Conservation (phyloP, 2,797 vertebrate species). For the Diglossa cyanea region DNA sequence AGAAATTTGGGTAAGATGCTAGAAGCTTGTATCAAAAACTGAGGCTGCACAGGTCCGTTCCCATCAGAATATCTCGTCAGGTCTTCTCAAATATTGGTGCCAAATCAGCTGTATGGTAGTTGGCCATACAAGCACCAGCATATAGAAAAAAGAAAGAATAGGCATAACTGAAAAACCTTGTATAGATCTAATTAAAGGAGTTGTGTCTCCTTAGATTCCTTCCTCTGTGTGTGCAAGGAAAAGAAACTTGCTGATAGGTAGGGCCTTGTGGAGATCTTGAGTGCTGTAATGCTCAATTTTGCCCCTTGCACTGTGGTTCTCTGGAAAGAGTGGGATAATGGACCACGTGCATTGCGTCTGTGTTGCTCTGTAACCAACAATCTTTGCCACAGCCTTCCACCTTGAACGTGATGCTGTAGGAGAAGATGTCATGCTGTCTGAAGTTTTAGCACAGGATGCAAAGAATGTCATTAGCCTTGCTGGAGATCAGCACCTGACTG, state of each 20-base stretch:
- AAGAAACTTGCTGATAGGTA: background rate
- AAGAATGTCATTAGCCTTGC: accelerated
- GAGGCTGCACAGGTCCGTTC: background rate
- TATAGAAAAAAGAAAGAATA: background rate
- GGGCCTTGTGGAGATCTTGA: background rate
- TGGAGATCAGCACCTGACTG: background rate
- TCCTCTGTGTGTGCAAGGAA: background rate
- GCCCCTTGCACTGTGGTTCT: accelerated
- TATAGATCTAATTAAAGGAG: background rate
- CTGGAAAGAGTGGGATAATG: background rate
- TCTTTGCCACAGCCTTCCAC: background rate
- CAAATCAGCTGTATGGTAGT: background rate
- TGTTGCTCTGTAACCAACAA: accelerated
- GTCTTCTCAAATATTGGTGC: background rate
- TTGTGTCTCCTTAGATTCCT: background rate
- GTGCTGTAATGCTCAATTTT: background rate
- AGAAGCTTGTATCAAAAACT: background rate
- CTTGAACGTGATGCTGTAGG: accelerated
- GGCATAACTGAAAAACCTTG: background rate
- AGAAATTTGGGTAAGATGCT: background rate
- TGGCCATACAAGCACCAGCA: background rate
- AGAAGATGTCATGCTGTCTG: background rate
- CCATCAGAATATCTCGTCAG: background rate
- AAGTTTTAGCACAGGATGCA: background rate
- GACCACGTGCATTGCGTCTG: accelerated